Base-by-base conservation (phyloP, 1,140 invertebrate genomes). In the Polyergus mexicanus region DNA sequence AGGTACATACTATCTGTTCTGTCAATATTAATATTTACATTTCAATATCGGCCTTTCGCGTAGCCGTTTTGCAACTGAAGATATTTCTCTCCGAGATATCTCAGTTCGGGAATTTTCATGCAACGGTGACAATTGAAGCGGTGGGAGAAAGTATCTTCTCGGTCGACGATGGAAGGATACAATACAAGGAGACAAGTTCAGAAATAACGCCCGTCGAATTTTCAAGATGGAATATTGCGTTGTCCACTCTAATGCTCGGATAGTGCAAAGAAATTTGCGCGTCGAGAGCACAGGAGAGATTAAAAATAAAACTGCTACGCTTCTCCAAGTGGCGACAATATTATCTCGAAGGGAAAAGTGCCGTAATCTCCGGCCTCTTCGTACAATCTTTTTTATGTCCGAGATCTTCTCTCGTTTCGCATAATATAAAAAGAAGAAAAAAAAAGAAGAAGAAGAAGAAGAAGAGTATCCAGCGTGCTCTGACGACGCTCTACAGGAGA, bases 11-110 rank as follows among this genome's bases (percentile, higher is more conserved):
- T 44, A 69, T 72, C 54, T 60, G 19, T 32, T 72, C 38, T 44
- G 38, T 72, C 78, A 83, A 83, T 83, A 83, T 83, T 83, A 58
- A 72, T 62, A 74, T 83, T 83, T 74, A 25, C 54, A 13, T 11
- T 22, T 13, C n/a, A 38, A 44, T 72, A 72, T 35, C 54, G 25
- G 78, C 47, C 78, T 83, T 72, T 74, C 56, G 47, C 38, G 41
- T 32, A 60, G 68, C 28, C 72, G 72, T 83, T 83, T 83, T 74
- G 78, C 78, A 83, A 74, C 38, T 35, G 38, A 35, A 83, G 62
- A 83, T 41, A 47, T 72, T 83, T 72, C 78, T 32, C 38, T 72
- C 72, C 44, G 47, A 41, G 72, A 83, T 72, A 62, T 83, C 78
- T 83, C 69, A 72, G 41, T 72, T 83, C 19, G 16, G 25, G 2